Evolutionary conservation across 2,797 vertebrate species (phyloP).

Genomic region (Mergus octosetaceus): DNA sequence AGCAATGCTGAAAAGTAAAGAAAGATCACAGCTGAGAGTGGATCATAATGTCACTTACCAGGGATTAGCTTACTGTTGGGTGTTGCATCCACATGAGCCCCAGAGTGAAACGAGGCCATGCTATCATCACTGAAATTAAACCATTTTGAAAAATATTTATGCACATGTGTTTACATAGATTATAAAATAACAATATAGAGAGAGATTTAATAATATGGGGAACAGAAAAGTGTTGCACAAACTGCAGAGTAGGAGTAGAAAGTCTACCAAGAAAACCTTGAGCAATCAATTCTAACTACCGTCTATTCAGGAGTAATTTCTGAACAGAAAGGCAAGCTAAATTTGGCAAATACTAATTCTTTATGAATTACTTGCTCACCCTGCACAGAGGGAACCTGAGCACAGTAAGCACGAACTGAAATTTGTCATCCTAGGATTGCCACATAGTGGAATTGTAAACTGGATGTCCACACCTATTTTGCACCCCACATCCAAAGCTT

Average conservation of each 20-base stretch:
- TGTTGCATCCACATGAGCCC: background rate
- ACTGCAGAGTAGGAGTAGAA: background rate
- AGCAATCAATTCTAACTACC: background rate
- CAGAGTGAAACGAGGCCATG: background rate
- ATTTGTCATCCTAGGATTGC: background rate
- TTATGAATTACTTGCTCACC: background rate
- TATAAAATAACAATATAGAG: background rate
- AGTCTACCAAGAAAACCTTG: background rate
- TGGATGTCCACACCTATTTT: background rate
- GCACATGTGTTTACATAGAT: background rate
- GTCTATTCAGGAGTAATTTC: background rate
- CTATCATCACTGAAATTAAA: background rate
- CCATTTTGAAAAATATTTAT: background rate
- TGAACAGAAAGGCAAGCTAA: background rate
- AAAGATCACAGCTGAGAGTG: conserved; percentile 7
- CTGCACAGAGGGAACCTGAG: background rate
- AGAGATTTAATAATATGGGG: background rate
- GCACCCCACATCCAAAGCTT: background rate
- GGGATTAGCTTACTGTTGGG: background rate
- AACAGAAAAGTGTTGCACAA: background rate
- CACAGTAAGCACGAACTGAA: background rate
- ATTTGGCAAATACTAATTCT: background rate
- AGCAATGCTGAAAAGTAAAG: background rate
- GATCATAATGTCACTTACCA: background rate
- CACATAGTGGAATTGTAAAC: background rate